Evolutionary conservation across 92 coral and sea anemone species (phyloP).

Genomic region (Phymanthus crucifer): DNA sequence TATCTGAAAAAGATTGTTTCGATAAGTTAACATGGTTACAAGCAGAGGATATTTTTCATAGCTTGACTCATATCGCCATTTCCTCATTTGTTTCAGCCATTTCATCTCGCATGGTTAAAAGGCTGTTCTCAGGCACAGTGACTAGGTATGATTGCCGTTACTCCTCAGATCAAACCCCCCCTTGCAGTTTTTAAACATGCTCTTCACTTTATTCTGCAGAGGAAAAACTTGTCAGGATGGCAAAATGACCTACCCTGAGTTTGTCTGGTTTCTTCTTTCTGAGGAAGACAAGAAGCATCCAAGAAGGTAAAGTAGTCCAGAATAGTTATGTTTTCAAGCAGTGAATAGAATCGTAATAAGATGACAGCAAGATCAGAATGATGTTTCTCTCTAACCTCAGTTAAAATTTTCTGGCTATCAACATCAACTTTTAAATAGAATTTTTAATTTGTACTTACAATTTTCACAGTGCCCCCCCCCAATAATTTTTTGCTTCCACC

Average conservation of each 20-base stretch:
- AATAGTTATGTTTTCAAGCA: not conserved
- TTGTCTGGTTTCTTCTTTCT: constrained; percentile 95
- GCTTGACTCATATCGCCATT: not conserved
- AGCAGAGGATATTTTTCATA: not conserved
- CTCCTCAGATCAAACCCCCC: no score
- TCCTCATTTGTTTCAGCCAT: constrained; percentile 48
- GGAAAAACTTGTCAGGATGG: constrained; percentile 81
- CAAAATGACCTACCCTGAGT: constrained; percentile 96
- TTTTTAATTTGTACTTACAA: no score
- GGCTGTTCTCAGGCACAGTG: constrained; percentile 95
- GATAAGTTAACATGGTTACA: no score
- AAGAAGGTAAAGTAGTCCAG: constrained; percentile 64
- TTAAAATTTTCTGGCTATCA: no score
- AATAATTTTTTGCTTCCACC: no score
- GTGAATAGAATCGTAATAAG: no score
- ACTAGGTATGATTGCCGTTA: constrained; percentile 59
- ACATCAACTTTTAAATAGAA: no score
- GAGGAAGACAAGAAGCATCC: constrained; percentile 99
- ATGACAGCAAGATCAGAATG: not conserved
- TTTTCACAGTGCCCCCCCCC: not conserved
- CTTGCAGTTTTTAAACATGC: not conserved
- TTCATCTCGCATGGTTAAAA: constrained; percentile 78
- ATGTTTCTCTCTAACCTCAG: no score
- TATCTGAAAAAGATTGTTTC: no score
- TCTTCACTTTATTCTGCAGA: constrained; percentile 28